Percentiles rank a stretch among this genome's conserved stretches.
Evolutionary conservation across 2,797 vertebrate genomes (phyloP).

Genomic region (Uromys caudimaculatus): DNA sequence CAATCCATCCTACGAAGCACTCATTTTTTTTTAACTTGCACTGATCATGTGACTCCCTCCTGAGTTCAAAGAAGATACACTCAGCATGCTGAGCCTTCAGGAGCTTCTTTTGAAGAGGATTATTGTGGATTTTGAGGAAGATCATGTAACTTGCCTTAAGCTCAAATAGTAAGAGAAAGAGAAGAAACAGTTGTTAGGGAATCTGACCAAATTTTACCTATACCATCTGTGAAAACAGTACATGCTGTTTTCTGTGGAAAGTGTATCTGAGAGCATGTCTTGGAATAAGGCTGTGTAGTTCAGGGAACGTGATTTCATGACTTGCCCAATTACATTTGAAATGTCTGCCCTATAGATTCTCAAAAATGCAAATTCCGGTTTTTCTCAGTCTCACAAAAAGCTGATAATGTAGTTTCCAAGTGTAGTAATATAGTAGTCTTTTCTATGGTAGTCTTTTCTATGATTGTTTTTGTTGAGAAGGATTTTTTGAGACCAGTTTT

Average conservation of each 20-base stretch:
- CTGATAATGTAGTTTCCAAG: background rate
- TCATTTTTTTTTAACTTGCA: background rate
- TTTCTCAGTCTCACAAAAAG: constrained; percentile 1
- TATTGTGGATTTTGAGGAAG: background rate
- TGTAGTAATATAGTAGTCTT: background rate
- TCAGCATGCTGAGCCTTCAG: background rate
- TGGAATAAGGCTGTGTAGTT: background rate
- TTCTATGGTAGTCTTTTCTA: background rate
- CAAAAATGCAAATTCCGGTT: background rate
- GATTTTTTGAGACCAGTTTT: background rate
- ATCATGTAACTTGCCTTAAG: constrained; percentile 27
- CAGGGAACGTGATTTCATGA: background rate
- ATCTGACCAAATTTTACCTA: constrained; percentile 33
- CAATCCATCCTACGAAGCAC: background rate
- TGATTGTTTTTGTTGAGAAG: background rate
- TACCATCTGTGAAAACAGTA: constrained; percentile 67
- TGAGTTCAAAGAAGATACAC: constrained; percentile 57
- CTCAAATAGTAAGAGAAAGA: constrained; percentile 7
- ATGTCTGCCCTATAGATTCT: background rate
- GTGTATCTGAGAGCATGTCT: background rate
- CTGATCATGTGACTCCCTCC: background rate
- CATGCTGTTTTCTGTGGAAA: background rate
- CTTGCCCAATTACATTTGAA: background rate
- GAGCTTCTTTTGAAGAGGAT: constrained; percentile 42
- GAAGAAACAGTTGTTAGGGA: background rate